A percentile compares a stretch with the other conserved stretches of the same genome.
Evolutionary conservation across 2,888 invertebrate genomes (phyloP).

Genomic region (Eupsilia transversa): DNA sequence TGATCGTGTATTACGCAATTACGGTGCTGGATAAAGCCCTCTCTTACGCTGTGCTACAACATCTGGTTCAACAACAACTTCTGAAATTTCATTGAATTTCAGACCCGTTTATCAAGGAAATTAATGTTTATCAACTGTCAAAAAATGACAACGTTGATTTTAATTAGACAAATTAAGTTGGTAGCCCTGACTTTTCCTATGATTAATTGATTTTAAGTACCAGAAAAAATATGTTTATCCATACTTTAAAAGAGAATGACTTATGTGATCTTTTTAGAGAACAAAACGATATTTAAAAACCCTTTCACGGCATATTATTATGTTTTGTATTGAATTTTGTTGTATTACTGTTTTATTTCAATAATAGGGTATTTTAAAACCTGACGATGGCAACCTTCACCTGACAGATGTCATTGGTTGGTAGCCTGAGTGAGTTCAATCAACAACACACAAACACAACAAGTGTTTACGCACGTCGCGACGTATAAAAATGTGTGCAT

Average conservation of each 20-base stretch:
- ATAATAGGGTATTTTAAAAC: slow-evolving; percentile 16
- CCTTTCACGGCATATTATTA: not conserved
- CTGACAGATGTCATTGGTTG: slow-evolving; percentile 23
- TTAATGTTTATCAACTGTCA: not conserved
- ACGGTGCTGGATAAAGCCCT: no score
- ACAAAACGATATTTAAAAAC: no score
- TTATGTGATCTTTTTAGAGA: not conserved
- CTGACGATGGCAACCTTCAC: not conserved
- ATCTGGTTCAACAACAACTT: not conserved
- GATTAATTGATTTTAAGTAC: no score
- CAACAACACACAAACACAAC: not conserved
- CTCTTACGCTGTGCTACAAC: not conserved
- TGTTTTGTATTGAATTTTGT: not conserved
- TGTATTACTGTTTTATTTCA: not conserved
- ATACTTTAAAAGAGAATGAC: not conserved
- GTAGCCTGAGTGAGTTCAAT: not conserved
- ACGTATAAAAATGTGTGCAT: slow-evolving; percentile 6
- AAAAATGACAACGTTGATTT: not conserved
- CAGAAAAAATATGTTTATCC: not conserved
- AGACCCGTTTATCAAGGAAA: not conserved
- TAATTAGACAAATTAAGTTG: not conserved
- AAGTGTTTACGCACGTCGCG: slow-evolving; percentile 3
- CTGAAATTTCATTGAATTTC: not conserved
- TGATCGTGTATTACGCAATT: no score
- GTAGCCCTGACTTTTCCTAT: not conserved